These are phyloP conservation scores for Dallia pectoralis DNA, from an alignment of 2,797 vertebrate genomes.

Conservation along the genomic window DNA sequence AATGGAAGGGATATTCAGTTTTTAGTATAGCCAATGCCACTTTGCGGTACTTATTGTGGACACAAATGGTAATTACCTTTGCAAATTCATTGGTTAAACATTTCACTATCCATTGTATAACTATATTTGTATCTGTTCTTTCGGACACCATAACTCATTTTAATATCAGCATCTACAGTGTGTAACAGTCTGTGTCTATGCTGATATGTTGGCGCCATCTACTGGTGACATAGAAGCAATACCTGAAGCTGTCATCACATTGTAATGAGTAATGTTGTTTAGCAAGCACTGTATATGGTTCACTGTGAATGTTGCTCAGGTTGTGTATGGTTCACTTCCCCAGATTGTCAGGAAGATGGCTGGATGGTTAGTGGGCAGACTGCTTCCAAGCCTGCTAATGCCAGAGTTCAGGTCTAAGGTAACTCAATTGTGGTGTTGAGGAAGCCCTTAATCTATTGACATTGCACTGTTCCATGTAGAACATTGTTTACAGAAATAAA, in stretches of 20 bases:
- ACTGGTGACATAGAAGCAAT: neutral
- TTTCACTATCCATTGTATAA: neutral
- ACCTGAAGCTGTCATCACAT: neutral
- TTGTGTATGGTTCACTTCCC: neutral
- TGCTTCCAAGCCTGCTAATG: neutral
- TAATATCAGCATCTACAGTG: neutral
- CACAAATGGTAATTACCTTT: neutral
- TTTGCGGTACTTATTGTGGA: neutral
- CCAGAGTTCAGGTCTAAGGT: neutral
- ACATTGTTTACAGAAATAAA: neutral
- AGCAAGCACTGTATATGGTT: neutral
- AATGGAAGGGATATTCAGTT: neutral
- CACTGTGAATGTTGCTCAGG: neutral
- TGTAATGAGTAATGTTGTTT: neutral
- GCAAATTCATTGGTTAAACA: neutral
- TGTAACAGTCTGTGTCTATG: neutral
- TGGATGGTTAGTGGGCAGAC: neutral
- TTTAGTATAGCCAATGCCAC: neutral
- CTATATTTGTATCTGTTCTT: neutral
- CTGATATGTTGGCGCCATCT: neutral
- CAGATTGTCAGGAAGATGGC: neutral
- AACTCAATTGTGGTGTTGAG: neutral
- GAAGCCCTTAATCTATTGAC: neutral
- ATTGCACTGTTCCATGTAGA: neutral
- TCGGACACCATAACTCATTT: neutral